A percentile compares a stretch with the other conserved stretches of the same genome.
These are phyloP conservation scores for Umimayanthus kanabou DNA, from an alignment of 92 coral and sea anemone species.

Conservation along the genomic window DNA sequence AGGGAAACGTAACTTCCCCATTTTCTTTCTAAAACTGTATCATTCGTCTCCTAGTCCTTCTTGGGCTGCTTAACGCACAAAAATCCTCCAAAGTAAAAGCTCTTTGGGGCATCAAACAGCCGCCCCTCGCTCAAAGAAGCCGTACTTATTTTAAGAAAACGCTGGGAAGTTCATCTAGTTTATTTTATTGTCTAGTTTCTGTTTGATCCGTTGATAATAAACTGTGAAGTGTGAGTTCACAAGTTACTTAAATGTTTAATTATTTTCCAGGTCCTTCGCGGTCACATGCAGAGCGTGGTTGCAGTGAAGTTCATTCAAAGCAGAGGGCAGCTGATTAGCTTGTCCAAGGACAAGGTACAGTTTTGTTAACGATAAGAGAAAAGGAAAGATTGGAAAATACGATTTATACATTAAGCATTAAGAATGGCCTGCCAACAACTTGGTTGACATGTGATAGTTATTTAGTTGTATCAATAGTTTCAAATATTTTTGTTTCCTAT, in stretches of 20 bases:
- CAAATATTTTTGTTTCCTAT: too few relatives aligned
- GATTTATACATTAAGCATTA: background rate
- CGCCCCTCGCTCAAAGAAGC: background rate
- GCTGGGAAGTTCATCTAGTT: background rate
- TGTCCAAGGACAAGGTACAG: slow-evolving; percentile 91
- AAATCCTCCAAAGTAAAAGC: too few relatives aligned
- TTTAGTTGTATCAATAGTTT: too few relatives aligned
- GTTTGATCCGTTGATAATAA: background rate
- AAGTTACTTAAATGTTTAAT: background rate
- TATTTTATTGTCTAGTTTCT: background rate
- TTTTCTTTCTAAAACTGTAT: too few relatives aligned
- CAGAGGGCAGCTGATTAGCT: slow-evolving; percentile 90
- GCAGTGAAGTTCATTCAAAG: slow-evolving; percentile 84
- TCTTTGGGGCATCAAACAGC: too few relatives aligned
- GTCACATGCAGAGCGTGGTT: slow-evolving; percentile 96
- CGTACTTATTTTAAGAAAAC: background rate
- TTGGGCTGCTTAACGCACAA: too few relatives aligned
- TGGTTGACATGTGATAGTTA: too few relatives aligned
- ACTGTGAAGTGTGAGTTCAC: too few relatives aligned
- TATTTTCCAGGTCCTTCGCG: slow-evolving; percentile 81
- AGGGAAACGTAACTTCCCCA: too few relatives aligned
- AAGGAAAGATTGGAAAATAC: background rate
- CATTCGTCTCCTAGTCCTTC: too few relatives aligned
- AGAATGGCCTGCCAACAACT: background rate
- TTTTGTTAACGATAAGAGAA: background rate